Percentiles rank a stretch among this genome's conserved stretches.
Conservation (phyloP, 2,797 vertebrate species). For the Thamnophis elegans region DNA sequence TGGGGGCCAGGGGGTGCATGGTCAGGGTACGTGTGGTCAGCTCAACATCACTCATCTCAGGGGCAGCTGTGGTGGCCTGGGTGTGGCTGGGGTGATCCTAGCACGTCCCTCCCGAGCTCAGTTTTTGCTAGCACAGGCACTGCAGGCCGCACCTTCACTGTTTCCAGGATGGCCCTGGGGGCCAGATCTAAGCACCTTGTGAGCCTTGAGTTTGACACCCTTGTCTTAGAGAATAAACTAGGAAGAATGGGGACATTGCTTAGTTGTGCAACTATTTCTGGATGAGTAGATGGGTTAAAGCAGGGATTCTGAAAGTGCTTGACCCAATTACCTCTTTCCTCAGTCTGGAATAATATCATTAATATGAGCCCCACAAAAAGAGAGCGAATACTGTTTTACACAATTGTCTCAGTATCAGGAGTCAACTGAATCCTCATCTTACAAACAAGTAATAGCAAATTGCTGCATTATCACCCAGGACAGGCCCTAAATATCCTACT, state of each 20-base stretch:
- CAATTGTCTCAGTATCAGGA: not conserved
- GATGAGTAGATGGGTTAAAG: not conserved
- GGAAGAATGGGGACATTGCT: not conserved
- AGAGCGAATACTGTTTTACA: not conserved
- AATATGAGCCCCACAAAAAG: not conserved
- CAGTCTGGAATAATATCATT: not conserved
- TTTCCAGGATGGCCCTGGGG: too few species aligned
- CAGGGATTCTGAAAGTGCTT: not conserved
- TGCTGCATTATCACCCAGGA: not conserved
- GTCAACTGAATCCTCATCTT: not conserved
- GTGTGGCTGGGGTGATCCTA: too few species aligned
- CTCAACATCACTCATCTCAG: too few species aligned
- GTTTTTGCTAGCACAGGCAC: too few species aligned
- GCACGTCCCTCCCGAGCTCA: too few species aligned
- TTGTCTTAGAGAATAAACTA: not conserved
- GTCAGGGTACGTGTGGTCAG: too few species aligned
- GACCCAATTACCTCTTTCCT: not conserved
- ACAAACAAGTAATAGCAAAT: not conserved
- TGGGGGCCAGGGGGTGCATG: too few species aligned
- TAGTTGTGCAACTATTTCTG: not conserved
- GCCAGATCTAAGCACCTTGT: too few species aligned
- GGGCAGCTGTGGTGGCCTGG: too few species aligned
- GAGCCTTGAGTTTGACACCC: too few species aligned
- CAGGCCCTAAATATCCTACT: not conserved
- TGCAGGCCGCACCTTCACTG: too few species aligned